Evolutionary conservation across 2,113 vertebrate species (phyloP).

Genomic region (Osmerus eperlanus): DNA sequence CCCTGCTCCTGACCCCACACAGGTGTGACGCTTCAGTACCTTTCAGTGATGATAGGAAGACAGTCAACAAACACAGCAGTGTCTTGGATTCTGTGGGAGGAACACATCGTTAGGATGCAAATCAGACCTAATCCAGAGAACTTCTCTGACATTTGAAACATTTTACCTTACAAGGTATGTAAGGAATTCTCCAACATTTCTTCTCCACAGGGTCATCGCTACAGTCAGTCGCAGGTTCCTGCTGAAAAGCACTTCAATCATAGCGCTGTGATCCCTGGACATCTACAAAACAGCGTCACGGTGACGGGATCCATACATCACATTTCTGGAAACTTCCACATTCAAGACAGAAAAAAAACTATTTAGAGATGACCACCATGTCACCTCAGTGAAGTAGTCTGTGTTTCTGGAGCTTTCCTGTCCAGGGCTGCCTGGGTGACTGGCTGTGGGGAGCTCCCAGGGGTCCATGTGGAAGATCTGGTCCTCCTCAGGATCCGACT

Average conservation of each 20-base stretch:
- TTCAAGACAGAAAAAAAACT: neutral
- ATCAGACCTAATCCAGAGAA: neutral
- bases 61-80: slow-evolving; percentile 88
- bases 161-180: slow-evolving; percentile 86
- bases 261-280: slow-evolving; percentile 82
- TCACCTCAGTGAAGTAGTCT: slow-evolving; percentile 81
- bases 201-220: slow-evolving; percentile 88
- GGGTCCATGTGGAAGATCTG: slow-evolving; percentile 70
- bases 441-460: slow-evolving; percentile 72
- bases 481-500: slow-evolving; percentile 74
- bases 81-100: slow-evolving; percentile 82
- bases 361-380: slow-evolving; percentile 24
- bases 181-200: slow-evolving; percentile 86
- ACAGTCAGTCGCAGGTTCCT: slow-evolving; percentile 87
- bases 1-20: too few relatives aligned
- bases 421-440: slow-evolving; percentile 72
- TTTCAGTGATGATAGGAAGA: slow-evolving; percentile 87
- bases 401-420: slow-evolving; percentile 76
- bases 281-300: slow-evolving; percentile 68
- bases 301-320: neutral
- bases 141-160: neutral
- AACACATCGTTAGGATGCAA: neutral
- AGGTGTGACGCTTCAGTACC: slow-evolving; percentile 44
- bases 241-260: slow-evolving; percentile 87
- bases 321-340: neutral